Evolutionary conservation across 1,140 invertebrate species (phyloP), one percentile per base, ranked within the genome.

Genomic region (Calliphora vicina): DNA sequence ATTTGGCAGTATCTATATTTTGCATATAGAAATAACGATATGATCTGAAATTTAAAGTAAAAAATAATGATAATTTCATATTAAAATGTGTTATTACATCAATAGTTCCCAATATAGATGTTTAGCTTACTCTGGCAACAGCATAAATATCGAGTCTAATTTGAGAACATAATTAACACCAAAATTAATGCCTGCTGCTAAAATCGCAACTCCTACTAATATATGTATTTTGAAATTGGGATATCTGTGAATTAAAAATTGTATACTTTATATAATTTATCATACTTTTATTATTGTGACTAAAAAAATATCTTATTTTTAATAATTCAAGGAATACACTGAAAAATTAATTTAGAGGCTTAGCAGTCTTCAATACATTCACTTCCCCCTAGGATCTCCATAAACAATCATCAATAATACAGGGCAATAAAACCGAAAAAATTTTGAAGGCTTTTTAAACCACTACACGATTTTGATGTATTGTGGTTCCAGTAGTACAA

Each of bases 21-120:
- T 76, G 4, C 27, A 76, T n/a, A 76, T n/a, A 76, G 6, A 76
- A 35, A 20, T 76, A 35, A 42, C 73, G 73, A 76, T 76, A 76
- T 17, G 17, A 35, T 76, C 73, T 76, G 73, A 17, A 76, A 76
- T 26, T 9, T 15, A 73, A 73, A 27, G 27, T 29, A 1, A 73
- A 73, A 73, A 35, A 76, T 5, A 76, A 35, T 8, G 20, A 42
- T 4, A 35, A 8, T 35, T 8, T 35, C 4, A 35, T 8, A 10
- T 35, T 35, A 35, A 8, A 35, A 5, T 35, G 35, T 5, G 5
- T 35, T n/a, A n/a, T n/a, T n/a, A n/a, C n/a, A n/a, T n/a, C n/a
- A n/a, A n/a, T n/a, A n/a, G n/a, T n/a, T n/a, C n/a, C 35, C 10
- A 8, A 35, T 35, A 35, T 35, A 35, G 4, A 35, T 35, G n/a